Conservation (phyloP, 2,888 invertebrate species). For the Eumacrocentrus americanus region DNA sequence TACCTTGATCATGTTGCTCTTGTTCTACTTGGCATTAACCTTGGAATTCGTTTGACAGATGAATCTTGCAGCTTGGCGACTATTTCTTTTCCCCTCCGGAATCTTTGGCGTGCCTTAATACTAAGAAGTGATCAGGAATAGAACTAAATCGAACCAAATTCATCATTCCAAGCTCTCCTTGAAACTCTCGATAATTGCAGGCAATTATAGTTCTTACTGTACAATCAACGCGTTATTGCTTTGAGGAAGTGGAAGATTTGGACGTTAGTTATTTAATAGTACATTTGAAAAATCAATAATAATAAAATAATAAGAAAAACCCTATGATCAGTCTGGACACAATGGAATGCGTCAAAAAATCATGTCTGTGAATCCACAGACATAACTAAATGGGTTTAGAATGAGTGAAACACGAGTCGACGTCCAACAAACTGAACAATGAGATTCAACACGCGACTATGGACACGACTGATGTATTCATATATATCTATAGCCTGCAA, state of each 20-base stretch:
- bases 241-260: no score
- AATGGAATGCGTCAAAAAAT: no score
- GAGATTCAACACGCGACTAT: conserved; percentile 18
- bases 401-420: conserved; percentile 12
- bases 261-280: no score
- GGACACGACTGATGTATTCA: conserved; percentile 5
- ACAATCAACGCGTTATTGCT: no score
- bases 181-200: no score
- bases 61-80: not conserved
- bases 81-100: not conserved
- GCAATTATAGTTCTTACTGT: no score
- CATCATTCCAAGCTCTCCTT: no score
- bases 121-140: not conserved
- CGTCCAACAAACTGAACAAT: conserved; percentile 13
- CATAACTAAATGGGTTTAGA: conserved; percentile 3
- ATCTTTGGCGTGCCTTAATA: conserved; percentile 11
- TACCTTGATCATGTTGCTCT: conserved; percentile 19
- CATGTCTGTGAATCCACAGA: no score
- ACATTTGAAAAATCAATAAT: no score
- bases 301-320: no score
- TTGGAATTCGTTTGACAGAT: conserved; percentile 25
- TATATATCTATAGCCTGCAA: conserved; percentile 9
- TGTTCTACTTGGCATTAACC: conserved; percentile 35
- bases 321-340: no score
- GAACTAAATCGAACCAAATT: not conserved